Percentiles rank a stretch among this genome's conserved stretches.
Evolutionary conservation across 2,888 invertebrate species (phyloP).

Genomic region (Drosophila sordidula): DNA sequence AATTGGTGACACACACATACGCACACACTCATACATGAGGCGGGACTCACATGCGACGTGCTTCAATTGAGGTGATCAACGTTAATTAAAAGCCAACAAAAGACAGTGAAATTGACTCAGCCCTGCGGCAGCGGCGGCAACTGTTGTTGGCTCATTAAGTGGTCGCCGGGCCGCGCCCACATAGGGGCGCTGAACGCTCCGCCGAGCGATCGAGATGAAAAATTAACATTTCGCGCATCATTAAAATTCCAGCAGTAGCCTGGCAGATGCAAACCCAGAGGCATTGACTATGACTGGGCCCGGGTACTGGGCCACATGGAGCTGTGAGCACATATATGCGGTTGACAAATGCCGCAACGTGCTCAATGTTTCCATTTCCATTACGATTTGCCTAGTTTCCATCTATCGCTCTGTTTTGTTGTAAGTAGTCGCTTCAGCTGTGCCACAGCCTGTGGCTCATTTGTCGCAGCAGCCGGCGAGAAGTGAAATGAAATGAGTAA

Average conservation of each 20-base stretch:
- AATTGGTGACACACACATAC: conserved; percentile 64
- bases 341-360: conserved; percentile 80
- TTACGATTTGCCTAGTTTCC: conserved; percentile 38
- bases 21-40: conserved; percentile 5
- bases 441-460: conserved; percentile 68
- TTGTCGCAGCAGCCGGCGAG: conserved; percentile 59
- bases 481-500: conserved; percentile 58
- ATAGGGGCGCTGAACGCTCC: conserved; percentile 19
- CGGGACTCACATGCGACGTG: conserved; percentile 68
- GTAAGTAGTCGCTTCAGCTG: conserved; percentile 66
- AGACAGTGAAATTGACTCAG: conserved; percentile 50
- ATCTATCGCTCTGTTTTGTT: conserved; percentile 43
- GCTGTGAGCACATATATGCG: conserved; percentile 27
- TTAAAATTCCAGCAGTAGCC: conserved; percentile 71
- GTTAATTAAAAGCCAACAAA: conserved; percentile 83
- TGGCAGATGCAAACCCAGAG: neutral
- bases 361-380: conserved; percentile 76
- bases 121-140: conserved; percentile 7
- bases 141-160: conserved; percentile 56
- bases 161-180: conserved; percentile 48
- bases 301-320: conserved; percentile 61
- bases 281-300: conserved; percentile 7
- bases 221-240: conserved; percentile 81
- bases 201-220: conserved; percentile 70
- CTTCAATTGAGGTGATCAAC: conserved; percentile 84